Conservation (phyloP, 30 jellyfish, hydroid and myxozoan species). For the Aurelia sp. region DNA sequence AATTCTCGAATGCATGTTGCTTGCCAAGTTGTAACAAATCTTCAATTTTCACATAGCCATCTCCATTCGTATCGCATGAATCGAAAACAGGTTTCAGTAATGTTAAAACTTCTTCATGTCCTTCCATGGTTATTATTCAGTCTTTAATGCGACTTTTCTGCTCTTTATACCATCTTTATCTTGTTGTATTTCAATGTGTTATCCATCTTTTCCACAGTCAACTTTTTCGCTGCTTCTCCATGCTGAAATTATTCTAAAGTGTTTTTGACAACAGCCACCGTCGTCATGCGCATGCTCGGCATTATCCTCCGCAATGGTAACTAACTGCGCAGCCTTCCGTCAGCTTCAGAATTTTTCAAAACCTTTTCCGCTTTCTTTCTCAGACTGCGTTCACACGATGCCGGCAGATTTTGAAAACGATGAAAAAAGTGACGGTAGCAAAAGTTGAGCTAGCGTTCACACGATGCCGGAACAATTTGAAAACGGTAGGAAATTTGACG, state of each 20-base stretch:
- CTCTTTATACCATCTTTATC: too few species aligned
- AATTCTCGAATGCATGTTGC: conserved; percentile 76
- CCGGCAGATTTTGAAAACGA: too few species aligned
- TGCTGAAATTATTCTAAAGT: conserved; percentile 9
- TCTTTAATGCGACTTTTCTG: too few species aligned
- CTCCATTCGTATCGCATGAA: conserved; percentile 92
- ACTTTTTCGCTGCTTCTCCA: neutral
- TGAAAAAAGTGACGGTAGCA: too few species aligned
- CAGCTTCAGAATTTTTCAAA: neutral
- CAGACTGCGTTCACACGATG: too few species aligned
- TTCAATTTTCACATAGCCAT: conserved; percentile 85
- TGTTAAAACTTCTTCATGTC: conserved; percentile 30
- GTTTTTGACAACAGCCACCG: conserved; percentile 69
- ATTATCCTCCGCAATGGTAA: conserved; percentile 16
- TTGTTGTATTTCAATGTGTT: too few species aligned
- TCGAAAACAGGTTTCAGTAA: conserved; percentile 84
- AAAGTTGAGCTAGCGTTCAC: too few species aligned
- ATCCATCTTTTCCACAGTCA: neutral
- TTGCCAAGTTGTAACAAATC: conserved; percentile 86
- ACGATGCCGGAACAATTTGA: too few species aligned
- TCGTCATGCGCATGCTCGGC: conserved; percentile 43
- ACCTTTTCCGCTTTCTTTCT: too few species aligned
- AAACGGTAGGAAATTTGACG: too few species aligned
- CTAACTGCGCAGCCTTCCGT: neutral
- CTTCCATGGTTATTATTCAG: conserved; percentile 41